Conservation (phyloP, 1,140 invertebrate species). For the Drosophila pruinosa region DNA sequence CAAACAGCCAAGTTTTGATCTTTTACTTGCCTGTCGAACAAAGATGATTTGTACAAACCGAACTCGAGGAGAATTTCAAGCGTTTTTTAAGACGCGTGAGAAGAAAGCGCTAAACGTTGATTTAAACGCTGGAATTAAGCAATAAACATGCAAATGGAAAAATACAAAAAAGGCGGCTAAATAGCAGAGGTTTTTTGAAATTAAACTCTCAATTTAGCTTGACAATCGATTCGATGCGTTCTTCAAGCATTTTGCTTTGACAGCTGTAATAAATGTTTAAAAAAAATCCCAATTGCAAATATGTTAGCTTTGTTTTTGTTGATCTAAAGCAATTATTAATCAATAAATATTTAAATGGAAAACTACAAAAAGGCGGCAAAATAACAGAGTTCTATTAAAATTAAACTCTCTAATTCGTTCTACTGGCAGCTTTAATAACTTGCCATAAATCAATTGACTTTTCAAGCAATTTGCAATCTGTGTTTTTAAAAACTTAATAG, state of each 20-base stretch:
- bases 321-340: too few species aligned
- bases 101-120: not conserved
- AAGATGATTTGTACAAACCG: constrained; percentile 11
- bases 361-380: too few species aligned
- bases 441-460: not conserved
- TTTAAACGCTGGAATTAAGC: not conserved
- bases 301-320: too few species aligned
- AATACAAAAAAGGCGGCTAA: not conserved
- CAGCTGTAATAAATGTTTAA: too few species aligned
- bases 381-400: not conserved
- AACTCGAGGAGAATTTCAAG: not conserved
- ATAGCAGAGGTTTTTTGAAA: not conserved
- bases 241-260: not conserved
- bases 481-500: too few species aligned
- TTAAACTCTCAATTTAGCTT: not conserved
- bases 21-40: not conserved
- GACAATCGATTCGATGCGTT: not conserved
- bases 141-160: not conserved
- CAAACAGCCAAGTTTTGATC: constrained; percentile 13
- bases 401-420: not conserved
- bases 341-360: not conserved
- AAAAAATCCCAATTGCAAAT: too few species aligned
- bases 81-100: not conserved
- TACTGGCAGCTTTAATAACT: not conserved
- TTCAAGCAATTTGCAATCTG: too few species aligned